These are phyloP conservation scores for Harpalus rubripes DNA, from an alignment of 2,888 invertebrate genomes.

Conservation along the genomic window DNA sequence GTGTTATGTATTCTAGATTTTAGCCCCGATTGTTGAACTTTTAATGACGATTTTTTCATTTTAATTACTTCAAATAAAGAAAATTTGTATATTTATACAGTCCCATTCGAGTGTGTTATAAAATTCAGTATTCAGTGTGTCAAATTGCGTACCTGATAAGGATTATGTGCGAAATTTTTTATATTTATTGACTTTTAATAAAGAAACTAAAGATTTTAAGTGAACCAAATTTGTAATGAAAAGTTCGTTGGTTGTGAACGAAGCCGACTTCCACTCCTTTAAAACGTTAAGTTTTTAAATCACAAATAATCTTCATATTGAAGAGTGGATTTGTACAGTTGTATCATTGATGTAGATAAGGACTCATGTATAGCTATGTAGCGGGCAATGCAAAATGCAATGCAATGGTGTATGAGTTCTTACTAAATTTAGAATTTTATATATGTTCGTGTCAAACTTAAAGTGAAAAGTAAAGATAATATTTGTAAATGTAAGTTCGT, in stretches of 20 bases:
- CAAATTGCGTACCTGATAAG: conserved; percentile 10
- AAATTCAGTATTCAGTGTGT: not conserved
- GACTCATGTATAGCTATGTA: conserved; percentile 40
- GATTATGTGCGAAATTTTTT: not conserved
- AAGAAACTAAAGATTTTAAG: not conserved
- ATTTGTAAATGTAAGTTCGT: conserved; percentile 66
- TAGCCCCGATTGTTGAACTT: no score
- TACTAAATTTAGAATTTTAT: conserved; percentile 54
- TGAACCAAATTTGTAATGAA: not conserved
- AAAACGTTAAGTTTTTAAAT: conserved; percentile 61
- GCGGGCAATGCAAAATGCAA: not conserved
- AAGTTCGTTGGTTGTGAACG: conserved; percentile 33
- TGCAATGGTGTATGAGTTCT: conserved; percentile 35
- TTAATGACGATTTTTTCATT: no score
- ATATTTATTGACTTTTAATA: not conserved
- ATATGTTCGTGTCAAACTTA: conserved; percentile 66
- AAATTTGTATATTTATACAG: no score
- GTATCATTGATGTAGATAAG: conserved; percentile 66
- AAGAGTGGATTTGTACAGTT: conserved; percentile 66
- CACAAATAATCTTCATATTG: conserved; percentile 66
- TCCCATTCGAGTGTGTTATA: not conserved
- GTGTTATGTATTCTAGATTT: no score
- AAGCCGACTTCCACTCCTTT: conserved; percentile 55
- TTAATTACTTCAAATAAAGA: no score
- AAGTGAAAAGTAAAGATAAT: conserved; percentile 55